A percentile compares a stretch with the other conserved stretches of the same genome.
Evolutionary conservation across 2,113 vertebrate species (phyloP).

Genomic region (Notarius lentiginosus): DNA sequence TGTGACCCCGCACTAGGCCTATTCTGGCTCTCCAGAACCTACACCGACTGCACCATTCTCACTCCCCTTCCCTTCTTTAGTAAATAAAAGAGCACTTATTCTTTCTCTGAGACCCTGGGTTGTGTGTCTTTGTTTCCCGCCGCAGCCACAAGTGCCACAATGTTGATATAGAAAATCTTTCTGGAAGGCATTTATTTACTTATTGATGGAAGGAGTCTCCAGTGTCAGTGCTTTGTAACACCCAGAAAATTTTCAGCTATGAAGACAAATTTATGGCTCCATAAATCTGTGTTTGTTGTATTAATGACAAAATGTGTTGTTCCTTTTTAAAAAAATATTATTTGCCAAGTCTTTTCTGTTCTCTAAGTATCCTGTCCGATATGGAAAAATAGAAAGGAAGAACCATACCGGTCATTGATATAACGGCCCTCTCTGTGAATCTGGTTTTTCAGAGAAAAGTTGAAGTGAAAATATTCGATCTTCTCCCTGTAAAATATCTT

Average conservation of each 20-base stretch:
- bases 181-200: background rate
- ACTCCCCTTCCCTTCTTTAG: too few species aligned
- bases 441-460: slow-evolving; percentile 96
- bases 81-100: too few species aligned
- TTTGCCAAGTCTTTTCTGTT: background rate
- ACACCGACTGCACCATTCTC: too few species aligned
- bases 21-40: too few species aligned
- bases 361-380: background rate
- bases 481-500: slow-evolving; percentile 82
- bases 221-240: background rate
- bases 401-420: slow-evolving; percentile 83
- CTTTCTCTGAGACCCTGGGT: too few species aligned
- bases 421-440: slow-evolving; percentile 88
- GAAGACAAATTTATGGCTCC: background rate
- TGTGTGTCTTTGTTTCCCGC: too few species aligned
- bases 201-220: slow-evolving; percentile 1
- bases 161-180: background rate
- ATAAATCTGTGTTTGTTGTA: background rate
- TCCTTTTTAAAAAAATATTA: background rate
- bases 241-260: background rate
- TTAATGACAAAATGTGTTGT: background rate
- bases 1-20: too few species aligned
- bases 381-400: background rate
- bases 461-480: slow-evolving; percentile 87
- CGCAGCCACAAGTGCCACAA: too few species aligned